Conservation (phyloP, 2,797 vertebrate genomes). For the Diglossa cyanea region DNA sequence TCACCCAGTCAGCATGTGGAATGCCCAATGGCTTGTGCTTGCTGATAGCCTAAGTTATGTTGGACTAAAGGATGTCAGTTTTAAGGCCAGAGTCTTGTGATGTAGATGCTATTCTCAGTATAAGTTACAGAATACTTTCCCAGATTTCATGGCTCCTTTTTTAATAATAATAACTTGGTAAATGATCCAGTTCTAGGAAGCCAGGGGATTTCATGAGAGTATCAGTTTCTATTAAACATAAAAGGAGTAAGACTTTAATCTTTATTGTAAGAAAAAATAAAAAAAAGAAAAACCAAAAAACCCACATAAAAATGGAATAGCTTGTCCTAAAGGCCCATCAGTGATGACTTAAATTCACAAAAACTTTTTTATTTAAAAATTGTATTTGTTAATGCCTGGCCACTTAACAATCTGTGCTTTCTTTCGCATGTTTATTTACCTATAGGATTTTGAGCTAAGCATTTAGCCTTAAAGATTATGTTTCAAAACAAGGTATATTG, state of each 20-base stretch:
- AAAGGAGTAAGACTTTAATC: neutral
- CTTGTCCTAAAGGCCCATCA: neutral
- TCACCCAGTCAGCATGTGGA: neutral
- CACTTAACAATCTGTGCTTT: neutral
- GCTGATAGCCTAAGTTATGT: neutral
- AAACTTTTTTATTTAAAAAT: neutral
- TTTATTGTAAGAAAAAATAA: neutral
- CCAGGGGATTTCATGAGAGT: neutral
- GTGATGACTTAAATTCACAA: neutral
- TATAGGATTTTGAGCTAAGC: neutral
- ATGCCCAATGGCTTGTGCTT: neutral
- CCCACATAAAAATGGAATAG: neutral
- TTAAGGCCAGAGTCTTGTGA: neutral
- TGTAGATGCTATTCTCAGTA: neutral
- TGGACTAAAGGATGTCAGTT: neutral
- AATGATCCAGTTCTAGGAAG: neutral
- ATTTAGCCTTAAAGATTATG: neutral
- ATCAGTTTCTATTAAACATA: neutral
- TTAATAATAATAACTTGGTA: neutral
- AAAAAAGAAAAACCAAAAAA: neutral
- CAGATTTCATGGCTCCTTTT: neutral
- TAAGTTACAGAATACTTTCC: neutral
- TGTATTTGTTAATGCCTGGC: neutral
- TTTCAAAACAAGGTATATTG: neutral
- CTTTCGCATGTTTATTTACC: neutral